These are phyloP conservation scores for Girardia tigrina DNA, from an alignment of 2,888 invertebrate genomes.

Conservation along the genomic window DNA sequence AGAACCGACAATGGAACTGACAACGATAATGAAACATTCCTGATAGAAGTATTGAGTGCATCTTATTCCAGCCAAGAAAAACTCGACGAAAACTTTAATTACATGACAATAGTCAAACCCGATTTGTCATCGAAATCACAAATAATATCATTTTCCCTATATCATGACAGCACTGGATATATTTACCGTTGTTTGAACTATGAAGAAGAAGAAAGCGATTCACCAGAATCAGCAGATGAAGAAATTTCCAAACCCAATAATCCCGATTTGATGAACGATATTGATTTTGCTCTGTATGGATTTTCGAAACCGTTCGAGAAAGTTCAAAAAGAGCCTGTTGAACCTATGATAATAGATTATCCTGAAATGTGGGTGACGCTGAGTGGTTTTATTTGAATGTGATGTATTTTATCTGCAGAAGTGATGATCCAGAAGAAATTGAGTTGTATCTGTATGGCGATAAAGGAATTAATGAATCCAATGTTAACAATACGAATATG, in stretches of 20 bases:
- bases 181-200: neutral
- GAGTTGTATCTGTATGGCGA: slow-evolving; percentile 12
- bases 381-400: no score
- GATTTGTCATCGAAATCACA: neutral
- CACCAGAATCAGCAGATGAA: neutral
- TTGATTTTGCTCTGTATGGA: neutral
- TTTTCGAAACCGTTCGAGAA: neutral
- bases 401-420: neutral
- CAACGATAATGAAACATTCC: neutral
- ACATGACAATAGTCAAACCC: neutral
- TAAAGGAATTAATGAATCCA: slow-evolving; percentile 11
- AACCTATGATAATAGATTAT: neutral
- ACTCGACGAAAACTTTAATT: neutral
- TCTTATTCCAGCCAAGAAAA: neutral
- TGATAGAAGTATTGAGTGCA: neutral
- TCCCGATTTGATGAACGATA: neutral
- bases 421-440: neutral
- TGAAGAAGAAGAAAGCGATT: neutral
- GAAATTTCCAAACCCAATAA: neutral
- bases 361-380: neutral
- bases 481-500: no score
- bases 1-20: no score
- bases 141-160: neutral
- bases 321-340: neutral
- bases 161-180: neutral